Base-by-base conservation (phyloP, 1,140 invertebrate genomes). In the Goniozus legneri region DNA sequence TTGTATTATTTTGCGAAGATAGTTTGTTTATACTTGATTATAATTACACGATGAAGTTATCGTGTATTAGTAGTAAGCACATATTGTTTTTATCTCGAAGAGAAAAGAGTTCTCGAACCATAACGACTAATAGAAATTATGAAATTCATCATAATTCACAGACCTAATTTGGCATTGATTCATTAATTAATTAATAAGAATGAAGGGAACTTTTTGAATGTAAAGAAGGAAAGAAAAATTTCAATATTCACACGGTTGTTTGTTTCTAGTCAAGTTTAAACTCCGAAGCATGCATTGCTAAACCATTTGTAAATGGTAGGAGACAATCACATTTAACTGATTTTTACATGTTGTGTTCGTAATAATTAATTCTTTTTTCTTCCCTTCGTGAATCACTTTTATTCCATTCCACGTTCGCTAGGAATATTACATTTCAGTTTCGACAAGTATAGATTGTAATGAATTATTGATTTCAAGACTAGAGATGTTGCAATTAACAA, bases 221-320 rank as follows among this genome's bases (percentile, higher is more conserved):
- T 6, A 33, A 30, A 10, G 13, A 31, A 36, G 19, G 33, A 47
- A 31, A 15, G 20, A 39, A 44, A 50, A 46, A 40, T 35, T 49
- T 38, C 46, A 52, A 53, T 36, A 19, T 56, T 50, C 34, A 39
- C 53, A 56, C 50, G 49, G 38, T 64, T 52, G 41, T 54, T 58
- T 44, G 50, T 60, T 61, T 66, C 64, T 66, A 66, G 64, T 66
- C 64, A 66, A 64, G 46, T 60, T 55, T 56, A 62, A 50, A n/a
- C 50, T 57, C 45, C 55, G 53, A 50, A 50, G 60, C 52, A 49
- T 45, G 52, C 49, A 60, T 45, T 60, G 50, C 50, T 55, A 50
- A 60, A 44, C 52, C 45, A 50, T 60, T 50, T 35, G 46, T 33
- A 55, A 58, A 54, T 47, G 32, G 49, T 41, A 52, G 44, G 50